Conservation (phyloP, 2,113 vertebrate species). For the Chelonoidis abingdonii region DNA sequence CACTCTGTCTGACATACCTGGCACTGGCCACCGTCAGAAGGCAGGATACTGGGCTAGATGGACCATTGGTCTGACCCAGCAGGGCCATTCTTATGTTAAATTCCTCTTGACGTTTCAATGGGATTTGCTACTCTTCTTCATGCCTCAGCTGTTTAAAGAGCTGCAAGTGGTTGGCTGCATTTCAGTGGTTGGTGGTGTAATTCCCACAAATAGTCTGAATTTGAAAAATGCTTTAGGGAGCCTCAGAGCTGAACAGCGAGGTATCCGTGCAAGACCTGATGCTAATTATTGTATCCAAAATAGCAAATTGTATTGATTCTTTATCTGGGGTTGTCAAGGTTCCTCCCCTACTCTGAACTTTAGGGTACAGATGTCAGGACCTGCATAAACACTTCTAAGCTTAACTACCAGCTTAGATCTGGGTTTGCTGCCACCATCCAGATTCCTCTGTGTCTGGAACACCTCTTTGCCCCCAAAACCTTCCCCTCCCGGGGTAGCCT, state of each 20-base stretch:
- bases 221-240: background rate
- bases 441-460: too few species aligned
- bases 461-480: too few species aligned
- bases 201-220: fast-evolving
- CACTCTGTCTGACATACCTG: background rate
- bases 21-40: background rate
- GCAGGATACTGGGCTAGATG: background rate
- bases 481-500: too few species aligned
- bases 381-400: too few species aligned
- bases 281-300: background rate
- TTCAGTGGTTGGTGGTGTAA: background rate
- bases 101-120: background rate
- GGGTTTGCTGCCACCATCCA: too few species aligned
- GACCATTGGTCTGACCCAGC: background rate
- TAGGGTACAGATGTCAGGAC: too few species aligned
- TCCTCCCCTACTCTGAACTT: too few species aligned
- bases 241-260: background rate
- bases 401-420: too few species aligned
- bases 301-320: background rate
- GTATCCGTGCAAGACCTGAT: background rate
- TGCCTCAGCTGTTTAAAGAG: background rate
- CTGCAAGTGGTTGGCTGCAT: background rate
- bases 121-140: background rate
- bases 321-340: background rate
- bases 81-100: background rate